These are phyloP conservation scores for Chamaetylas fuelleborni DNA, from an alignment of 2,113 vertebrate genomes.

Conservation along the genomic window DNA sequence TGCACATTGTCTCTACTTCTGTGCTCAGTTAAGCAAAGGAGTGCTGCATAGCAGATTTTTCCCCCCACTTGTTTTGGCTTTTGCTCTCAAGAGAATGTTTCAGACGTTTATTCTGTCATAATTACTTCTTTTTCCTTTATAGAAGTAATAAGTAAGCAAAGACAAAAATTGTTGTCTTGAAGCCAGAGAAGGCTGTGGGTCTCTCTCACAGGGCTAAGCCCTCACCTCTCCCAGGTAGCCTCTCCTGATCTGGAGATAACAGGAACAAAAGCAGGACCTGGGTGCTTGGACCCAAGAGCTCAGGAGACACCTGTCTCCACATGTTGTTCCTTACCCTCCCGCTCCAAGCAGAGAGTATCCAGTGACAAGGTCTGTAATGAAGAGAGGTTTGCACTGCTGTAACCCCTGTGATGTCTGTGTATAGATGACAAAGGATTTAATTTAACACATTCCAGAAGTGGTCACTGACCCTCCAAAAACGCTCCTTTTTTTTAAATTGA, in stretches of 20 bases:
- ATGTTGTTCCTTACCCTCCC: not conserved
- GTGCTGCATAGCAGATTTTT: not conserved
- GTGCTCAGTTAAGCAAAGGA: not conserved
- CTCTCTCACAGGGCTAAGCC: not conserved
- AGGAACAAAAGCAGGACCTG: not conserved
- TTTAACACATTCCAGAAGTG: slow-evolving; percentile 2
- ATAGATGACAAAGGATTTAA: not conserved
- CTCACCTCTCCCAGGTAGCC: not conserved
- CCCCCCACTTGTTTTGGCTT: not conserved
- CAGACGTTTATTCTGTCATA: not conserved
- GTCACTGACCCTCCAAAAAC: not conserved
- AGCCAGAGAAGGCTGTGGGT: not conserved
- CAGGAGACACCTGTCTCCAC: slow-evolving; percentile 5
- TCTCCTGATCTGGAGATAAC: not conserved
- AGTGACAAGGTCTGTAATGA: not conserved
- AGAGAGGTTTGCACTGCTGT: not conserved
- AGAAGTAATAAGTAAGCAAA: slow-evolving; percentile 39
- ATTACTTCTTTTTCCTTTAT: not conserved
- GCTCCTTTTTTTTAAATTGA: not conserved
- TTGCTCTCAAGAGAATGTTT: not conserved
- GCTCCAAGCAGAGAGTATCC: not conserved
- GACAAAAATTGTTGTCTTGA: not conserved
- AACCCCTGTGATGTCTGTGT: not conserved
- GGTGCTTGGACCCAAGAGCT: not conserved
- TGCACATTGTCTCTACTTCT: not conserved